phyloP scores from a whole-genome alignment of 2,888 invertebrate species.

The Isotomurus palustris region DNA sequence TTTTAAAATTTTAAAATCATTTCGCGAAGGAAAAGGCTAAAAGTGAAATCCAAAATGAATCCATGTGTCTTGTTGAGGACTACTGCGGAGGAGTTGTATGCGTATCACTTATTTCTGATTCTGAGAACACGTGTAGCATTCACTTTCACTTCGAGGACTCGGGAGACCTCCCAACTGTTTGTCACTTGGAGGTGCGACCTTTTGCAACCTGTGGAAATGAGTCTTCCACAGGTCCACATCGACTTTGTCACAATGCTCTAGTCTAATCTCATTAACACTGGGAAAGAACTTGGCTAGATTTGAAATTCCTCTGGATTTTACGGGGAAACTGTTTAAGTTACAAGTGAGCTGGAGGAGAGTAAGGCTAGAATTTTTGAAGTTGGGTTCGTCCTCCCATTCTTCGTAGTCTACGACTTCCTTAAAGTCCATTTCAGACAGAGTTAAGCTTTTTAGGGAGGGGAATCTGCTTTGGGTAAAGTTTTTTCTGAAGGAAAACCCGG shows the following conservation, averaged over 20 bases:
- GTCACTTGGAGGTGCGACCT: constrained; percentile 10
- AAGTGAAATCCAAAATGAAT: too few species aligned
- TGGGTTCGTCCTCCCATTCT: background rate
- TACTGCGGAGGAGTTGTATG: too few species aligned
- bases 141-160: constrained; percentile 9
- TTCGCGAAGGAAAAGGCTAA: too few species aligned
- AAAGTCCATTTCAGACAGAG: constrained; percentile 11
- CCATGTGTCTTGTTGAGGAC: too few species aligned
- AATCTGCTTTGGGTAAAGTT: constrained; percentile 2
- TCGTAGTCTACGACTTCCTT: constrained; percentile 10
- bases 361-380: background rate
- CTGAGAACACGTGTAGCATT: constrained; percentile 13
- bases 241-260: constrained; percentile 6
- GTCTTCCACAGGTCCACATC: background rate
- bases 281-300: constrained; percentile 10
- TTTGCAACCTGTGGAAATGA: constrained; percentile 5
- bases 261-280: background rate
- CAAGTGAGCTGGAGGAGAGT: constrained; percentile 3
- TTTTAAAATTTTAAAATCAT: too few species aligned
- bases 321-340: constrained; percentile 1
- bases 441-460: constrained; percentile 10
- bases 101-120: too few species aligned
- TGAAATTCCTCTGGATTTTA: background rate
- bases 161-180: constrained; percentile 12
- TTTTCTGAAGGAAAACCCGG: constrained; percentile 12